Conservation (phyloP, 2,797 vertebrate genomes). For the Semaprochilodus insignis region DNA sequence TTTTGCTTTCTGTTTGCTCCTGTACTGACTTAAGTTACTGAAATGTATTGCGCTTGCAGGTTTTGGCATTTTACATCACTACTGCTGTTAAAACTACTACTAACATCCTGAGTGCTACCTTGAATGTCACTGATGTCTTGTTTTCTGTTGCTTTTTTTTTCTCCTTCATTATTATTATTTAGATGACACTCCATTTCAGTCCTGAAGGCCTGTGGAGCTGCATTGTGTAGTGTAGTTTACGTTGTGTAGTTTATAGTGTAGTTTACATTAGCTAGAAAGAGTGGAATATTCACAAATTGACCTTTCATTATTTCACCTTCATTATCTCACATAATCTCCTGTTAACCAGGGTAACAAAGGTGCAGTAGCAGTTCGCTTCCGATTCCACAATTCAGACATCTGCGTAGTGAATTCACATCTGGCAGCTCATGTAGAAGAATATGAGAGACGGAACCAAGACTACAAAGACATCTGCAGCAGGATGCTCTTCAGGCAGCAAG, state of each 20-base stretch:
- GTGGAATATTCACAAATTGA: not conserved
- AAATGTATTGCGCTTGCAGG: not conserved
- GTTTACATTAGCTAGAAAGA: not conserved
- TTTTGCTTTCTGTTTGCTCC: not conserved
- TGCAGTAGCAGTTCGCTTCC: constrained; percentile 92
- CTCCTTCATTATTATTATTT: too few relatives aligned
- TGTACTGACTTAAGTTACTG: not conserved
- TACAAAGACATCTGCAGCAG: constrained; percentile 94
- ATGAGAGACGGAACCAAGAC: constrained; percentile 94
- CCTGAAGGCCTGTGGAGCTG: not conserved
- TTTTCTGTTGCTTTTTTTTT: not conserved
- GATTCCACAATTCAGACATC: constrained; percentile 91
- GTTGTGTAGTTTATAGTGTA: too few relatives aligned
- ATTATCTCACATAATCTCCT: not conserved
- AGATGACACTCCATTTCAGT: not conserved
- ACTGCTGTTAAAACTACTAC: not conserved
- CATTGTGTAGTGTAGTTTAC: not conserved
- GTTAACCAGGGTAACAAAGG: constrained; percentile 93
- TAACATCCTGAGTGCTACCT: not conserved
- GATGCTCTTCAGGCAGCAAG: constrained; percentile 86
- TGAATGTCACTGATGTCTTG: not conserved
- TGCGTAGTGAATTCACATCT: constrained; percentile 96
- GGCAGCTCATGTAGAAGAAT: constrained; percentile 92
- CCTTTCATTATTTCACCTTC: not conserved
- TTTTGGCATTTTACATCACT: not conserved